Conservation (phyloP, 2,888 invertebrate genomes). For the Napeogenes sylphis region DNA sequence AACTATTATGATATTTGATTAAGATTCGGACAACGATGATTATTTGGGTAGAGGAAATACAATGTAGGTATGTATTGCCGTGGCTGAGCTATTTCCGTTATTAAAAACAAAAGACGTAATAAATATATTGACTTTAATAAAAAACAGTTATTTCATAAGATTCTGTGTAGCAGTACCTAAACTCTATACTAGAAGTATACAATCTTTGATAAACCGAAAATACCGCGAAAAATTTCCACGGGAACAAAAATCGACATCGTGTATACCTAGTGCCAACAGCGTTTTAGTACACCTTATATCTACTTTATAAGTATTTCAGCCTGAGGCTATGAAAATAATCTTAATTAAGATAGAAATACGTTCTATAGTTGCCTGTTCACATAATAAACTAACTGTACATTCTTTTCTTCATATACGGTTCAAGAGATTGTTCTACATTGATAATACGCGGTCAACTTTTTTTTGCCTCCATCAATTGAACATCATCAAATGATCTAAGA, state of each 20-base stretch:
- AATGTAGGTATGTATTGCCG: too few species aligned
- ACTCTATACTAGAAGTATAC: too few species aligned
- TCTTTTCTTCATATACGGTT: constrained; percentile 27
- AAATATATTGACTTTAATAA: too few species aligned
- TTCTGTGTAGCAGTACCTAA: too few species aligned
- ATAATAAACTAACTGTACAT: constrained; percentile 24
- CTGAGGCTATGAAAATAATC: background rate
- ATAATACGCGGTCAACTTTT: constrained; percentile 27
- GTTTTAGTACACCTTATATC: constrained; percentile 18
- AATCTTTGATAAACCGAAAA: background rate
- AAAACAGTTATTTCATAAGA: too few species aligned
- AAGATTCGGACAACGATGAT: too few species aligned
- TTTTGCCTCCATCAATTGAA: constrained; percentile 28
- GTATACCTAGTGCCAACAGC: constrained; percentile 13
- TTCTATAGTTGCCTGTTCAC: constrained; percentile 11
- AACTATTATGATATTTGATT: too few species aligned
- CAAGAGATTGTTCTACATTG: constrained; percentile 21
- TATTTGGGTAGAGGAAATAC: too few species aligned
- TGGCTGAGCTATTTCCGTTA: too few species aligned
- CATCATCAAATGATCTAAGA: constrained; percentile 24
- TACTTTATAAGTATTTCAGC: too few species aligned
- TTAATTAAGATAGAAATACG: background rate
- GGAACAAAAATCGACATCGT: background rate
- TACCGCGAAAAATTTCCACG: background rate
- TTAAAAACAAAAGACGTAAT: too few species aligned